Conservation (phyloP, 2,797 vertebrate species). For the Novumbra hubbsi region DNA sequence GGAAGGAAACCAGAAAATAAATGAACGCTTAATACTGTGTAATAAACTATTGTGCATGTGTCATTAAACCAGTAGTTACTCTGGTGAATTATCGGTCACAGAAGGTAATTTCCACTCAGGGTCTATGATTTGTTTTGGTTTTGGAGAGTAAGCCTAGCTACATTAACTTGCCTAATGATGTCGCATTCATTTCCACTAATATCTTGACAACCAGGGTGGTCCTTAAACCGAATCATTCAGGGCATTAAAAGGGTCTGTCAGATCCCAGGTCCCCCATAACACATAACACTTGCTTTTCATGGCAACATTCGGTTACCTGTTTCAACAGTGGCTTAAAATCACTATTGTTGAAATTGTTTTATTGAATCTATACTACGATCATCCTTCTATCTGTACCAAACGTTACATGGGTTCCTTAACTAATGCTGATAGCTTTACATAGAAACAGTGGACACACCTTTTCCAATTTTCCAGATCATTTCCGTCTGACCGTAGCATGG, state of each 20-base stretch:
- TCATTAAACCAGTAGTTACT: not conserved
- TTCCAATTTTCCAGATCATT: slow-evolving; percentile 52
- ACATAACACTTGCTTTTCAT: slow-evolving; percentile 21
- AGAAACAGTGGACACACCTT: slow-evolving; percentile 37
- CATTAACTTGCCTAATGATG: not conserved
- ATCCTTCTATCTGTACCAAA: too few relatives aligned
- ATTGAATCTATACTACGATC: too few relatives aligned
- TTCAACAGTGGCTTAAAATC: not conserved
- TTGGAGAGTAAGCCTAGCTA: not conserved
- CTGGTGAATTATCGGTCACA: not conserved
- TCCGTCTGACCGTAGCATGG: slow-evolving; percentile 44
- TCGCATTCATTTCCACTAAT: slow-evolving; percentile 11
- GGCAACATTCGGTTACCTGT: slow-evolving; percentile 41
- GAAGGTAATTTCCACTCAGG: not conserved
- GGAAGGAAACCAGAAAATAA: slow-evolving; percentile 38
- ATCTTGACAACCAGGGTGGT: slow-evolving; percentile 12
- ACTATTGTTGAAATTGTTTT: too few relatives aligned
- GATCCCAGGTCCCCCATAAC: slow-evolving; percentile 38
- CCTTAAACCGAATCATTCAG: slow-evolving; percentile 16
- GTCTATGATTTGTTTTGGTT: slow-evolving; percentile 1
- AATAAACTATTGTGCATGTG: slow-evolving; percentile 5
- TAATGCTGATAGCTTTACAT: not conserved
- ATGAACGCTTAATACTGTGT: slow-evolving; percentile 3
- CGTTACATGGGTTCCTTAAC: too few relatives aligned
- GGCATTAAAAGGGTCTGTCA: slow-evolving; percentile 31